A percentile compares a stretch with the other conserved stretches of the same genome.
Conservation (phyloP, 2,888 invertebrate species). For the Dynastes hyllus region DNA sequence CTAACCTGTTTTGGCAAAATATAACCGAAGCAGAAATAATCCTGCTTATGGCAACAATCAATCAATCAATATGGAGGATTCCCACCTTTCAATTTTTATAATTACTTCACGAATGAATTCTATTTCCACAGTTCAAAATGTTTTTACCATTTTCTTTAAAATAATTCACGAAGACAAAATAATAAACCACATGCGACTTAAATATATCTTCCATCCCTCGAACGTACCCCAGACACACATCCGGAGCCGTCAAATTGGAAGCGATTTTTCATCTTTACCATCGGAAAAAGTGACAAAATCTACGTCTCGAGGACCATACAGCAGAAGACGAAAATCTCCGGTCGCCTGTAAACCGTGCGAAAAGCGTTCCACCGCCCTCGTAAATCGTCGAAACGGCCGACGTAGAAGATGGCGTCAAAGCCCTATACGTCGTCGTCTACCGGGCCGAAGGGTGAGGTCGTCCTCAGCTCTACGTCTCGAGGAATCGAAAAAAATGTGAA, state of each 20-base stretch:
- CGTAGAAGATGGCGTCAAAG: slow-evolving; percentile 16
- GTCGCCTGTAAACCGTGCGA: slow-evolving; percentile 26
- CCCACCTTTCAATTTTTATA: too few species aligned
- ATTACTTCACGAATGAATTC: too few species aligned
- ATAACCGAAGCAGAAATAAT: too few species aligned
- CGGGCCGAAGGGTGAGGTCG: slow-evolving; percentile 2
- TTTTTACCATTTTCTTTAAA: neutral
- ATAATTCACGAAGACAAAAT: neutral
- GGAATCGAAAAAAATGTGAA: slow-evolving; percentile 33
- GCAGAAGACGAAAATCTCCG: slow-evolving; percentile 23
- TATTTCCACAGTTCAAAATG: too few species aligned
- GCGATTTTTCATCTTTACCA: slow-evolving; percentile 33
- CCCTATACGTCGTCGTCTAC: slow-evolving; percentile 11
- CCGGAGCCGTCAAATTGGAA: slow-evolving; percentile 5
- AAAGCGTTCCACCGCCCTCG: slow-evolving; percentile 18
- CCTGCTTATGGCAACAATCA: too few species aligned
- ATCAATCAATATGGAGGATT: too few species aligned
- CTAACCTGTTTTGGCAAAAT: too few species aligned
- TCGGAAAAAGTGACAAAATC: slow-evolving; percentile 24
- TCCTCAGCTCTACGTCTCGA: neutral
- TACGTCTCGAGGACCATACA: slow-evolving; percentile 26
- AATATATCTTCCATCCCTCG: slow-evolving; percentile 1
- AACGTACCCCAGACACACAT: neutral
- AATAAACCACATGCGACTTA: neutral
- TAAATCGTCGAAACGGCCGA: slow-evolving; percentile 22